A percentile compares a stretch with the other conserved stretches of the same genome.
Conservation (phyloP, 2,797 vertebrate genomes). For the Epinephelus awoara region DNA sequence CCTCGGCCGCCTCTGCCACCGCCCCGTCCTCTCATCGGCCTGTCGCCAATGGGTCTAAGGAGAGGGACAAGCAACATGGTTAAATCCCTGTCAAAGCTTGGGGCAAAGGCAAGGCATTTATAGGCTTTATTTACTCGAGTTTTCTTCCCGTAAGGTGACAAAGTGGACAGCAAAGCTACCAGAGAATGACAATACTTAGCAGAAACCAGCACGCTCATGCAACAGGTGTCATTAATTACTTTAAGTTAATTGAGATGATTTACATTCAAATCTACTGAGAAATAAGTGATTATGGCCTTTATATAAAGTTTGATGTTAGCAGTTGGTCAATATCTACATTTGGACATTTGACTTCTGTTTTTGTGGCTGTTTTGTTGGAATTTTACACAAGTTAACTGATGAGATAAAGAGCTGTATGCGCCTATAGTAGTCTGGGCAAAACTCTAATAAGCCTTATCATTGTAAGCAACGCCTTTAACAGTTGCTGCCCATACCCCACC, state of each 20-base stretch:
- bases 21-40: slow-evolving; percentile 91
- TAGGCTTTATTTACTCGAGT: no score
- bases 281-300: neutral
- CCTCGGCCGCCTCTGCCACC: slow-evolving; percentile 85
- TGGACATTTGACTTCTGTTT: no score
- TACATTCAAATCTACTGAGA: neutral
- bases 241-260: neutral
- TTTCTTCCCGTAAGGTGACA: neutral
- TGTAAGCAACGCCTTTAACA: slow-evolving; percentile 42
- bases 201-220: neutral
- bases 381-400: neutral
- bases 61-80: neutral
- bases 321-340: neutral
- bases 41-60: slow-evolving; percentile 78
- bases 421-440: neutral
- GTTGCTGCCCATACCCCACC: slow-evolving; percentile 25
- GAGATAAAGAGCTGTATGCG: neutral
- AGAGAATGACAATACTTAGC: neutral
- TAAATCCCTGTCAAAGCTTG: neutral
- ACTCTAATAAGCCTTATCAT: slow-evolving; percentile 46
- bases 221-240: no score
- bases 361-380: no score
- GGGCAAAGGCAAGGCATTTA: no score
- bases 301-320: neutral
- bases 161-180: neutral